Evolutionary conservation across 2,113 vertebrate species (phyloP).

Genomic region (Oncorhynchus clarkii): DNA sequence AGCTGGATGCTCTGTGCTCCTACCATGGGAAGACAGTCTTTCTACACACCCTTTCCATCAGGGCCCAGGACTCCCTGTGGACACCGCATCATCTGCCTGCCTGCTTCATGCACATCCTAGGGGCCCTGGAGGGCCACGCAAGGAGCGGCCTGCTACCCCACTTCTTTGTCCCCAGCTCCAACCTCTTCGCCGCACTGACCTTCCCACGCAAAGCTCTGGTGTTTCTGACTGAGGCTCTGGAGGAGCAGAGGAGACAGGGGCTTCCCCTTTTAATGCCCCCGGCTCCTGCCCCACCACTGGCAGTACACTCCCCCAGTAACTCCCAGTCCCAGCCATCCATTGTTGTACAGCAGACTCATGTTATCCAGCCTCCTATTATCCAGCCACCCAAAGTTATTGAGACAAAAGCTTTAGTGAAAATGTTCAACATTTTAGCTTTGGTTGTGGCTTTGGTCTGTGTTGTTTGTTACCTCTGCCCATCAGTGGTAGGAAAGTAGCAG

Average conservation of each 20-base stretch:
- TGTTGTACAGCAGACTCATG: no score
- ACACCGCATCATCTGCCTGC: slow-evolving; percentile 27
- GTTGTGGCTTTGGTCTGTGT: no score
- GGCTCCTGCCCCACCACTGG: slow-evolving; percentile 13
- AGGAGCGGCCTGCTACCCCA: slow-evolving; percentile 52
- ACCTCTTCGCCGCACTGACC: slow-evolving; percentile 58
- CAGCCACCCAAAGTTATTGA: no score
- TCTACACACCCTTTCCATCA: slow-evolving; percentile 60
- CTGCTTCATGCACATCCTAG: slow-evolving; percentile 63
- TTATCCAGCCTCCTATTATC: no score
- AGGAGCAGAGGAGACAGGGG: slow-evolving; percentile 49
- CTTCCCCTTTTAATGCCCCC: slow-evolving; percentile 52
- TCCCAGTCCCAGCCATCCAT: not conserved
- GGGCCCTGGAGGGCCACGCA: slow-evolving; percentile 49
- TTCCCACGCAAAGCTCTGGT: slow-evolving; percentile 48
- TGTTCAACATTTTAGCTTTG: no score
- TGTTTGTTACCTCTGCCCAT: no score
- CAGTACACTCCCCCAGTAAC: not conserved
- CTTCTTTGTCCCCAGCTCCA: slow-evolving; percentile 62
- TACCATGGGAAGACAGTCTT: slow-evolving; percentile 69
- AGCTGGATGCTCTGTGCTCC: slow-evolving; percentile 57
- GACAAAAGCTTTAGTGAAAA: no score
- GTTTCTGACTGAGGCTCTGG: slow-evolving; percentile 54
- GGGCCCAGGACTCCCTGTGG: slow-evolving; percentile 53
- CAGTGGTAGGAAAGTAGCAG: no score